phyloP scores from a whole-genome alignment of 2,888 invertebrate genomes.

The Leucophenga maculata region DNA sequence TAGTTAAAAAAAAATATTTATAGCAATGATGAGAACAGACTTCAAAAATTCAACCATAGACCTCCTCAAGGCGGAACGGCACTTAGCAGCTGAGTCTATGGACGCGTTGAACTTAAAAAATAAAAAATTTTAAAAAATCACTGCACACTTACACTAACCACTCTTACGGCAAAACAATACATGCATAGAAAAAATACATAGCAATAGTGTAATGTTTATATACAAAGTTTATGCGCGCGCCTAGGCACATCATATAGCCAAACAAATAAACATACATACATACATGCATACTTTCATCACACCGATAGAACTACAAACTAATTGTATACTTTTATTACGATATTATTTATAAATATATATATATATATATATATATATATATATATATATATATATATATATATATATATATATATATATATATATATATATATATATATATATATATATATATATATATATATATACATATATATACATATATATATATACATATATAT shows the following conservation, averaged over 20 bases:
- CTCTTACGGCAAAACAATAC: slow-evolving; percentile 37
- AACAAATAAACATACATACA: slow-evolving; percentile 43
- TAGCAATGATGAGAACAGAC: slow-evolving; percentile 61
- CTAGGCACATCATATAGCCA: background rate
- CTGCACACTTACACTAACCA: background rate
- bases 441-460: slow-evolving; percentile 44
- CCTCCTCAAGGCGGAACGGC: slow-evolving; percentile 17
- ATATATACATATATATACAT: slow-evolving; percentile 58
- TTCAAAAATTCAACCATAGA: slow-evolving; percentile 52
- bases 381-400: slow-evolving; percentile 51
- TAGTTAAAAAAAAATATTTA: slow-evolving; percentile 36
- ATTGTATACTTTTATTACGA: slow-evolving; percentile 56
- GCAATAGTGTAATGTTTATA: slow-evolving; percentile 22
- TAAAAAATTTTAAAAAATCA: background rate
- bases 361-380: slow-evolving; percentile 57
- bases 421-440: slow-evolving; percentile 61
- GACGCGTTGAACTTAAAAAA: slow-evolving; percentile 17
- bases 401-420: slow-evolving; percentile 48
- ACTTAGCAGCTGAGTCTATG: slow-evolving; percentile 17
- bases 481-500: slow-evolving; percentile 55
- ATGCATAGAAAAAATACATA: slow-evolving; percentile 29
- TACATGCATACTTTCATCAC: slow-evolving; percentile 57
- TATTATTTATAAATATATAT: no score
- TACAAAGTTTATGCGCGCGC: slow-evolving; percentile 43
- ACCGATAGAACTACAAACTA: slow-evolving; percentile 52